Evolutionary conservation across 1,140 invertebrate genomes (phyloP), one percentile per base, ranked within the genome.

Genomic region (Lithobius niger): DNA sequence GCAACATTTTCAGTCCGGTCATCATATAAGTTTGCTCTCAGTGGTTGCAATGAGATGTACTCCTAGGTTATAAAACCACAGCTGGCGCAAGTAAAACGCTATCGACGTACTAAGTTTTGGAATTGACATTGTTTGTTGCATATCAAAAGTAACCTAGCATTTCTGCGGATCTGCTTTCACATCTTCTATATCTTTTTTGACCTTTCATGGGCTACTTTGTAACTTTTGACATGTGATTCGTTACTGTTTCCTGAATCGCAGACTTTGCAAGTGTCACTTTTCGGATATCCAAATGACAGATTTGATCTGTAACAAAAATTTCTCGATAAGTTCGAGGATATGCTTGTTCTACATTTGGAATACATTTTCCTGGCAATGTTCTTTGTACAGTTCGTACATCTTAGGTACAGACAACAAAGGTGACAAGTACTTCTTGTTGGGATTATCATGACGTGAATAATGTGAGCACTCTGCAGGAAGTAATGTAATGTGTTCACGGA

Each of bases 31-130:
- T n/a, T n/a, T n/a, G n/a, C n/a, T n/a, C n/a, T n/a, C n/a, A n/a
- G n/a, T n/a, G n/a, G n/a, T n/a, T n/a, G n/a, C n/a, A 19, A 45
- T 45, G 6, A 4, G 4, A 28, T 56, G 51, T 22, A 56, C 28
- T 25, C 55, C 25, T 54, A 56, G 31, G 19, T 56, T 56, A 31
- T 56, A 56, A n/a, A 26, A 51, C 48, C 49, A 56, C n/a, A 55
- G 27, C 19, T 51, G 43, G 3, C 55, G 27, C 22, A 56, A 18
- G 31, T 54, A 56, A 28, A 27, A 56, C 16, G 22, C 50, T 16
- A 51, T 56, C 43, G n/a, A 51, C 26, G 19, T 31, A 19, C 49
- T 27, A 21, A 55, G 19, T 52, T 19, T 2, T 18, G 55, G 55
- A n/a, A 42, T 47, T n/a, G 49, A 49, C 48, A 56, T 10, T 2